These are phyloP conservation scores for Choreutis nemorana DNA, from an alignment of 2,888 invertebrate genomes.

Conservation along the genomic window DNA sequence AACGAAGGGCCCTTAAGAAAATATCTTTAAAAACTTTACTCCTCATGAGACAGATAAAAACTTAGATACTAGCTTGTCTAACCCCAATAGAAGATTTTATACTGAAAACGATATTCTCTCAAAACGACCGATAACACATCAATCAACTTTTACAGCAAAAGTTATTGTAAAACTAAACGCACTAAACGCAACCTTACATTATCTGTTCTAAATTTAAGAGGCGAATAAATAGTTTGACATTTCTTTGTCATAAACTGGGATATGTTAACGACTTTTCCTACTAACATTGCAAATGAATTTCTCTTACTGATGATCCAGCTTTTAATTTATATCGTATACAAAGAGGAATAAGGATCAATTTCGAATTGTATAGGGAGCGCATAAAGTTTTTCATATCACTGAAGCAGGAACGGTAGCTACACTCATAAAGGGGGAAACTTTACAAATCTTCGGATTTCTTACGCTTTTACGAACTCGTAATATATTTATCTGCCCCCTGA, in stretches of 20 bases:
- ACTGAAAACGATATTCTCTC: too few species aligned
- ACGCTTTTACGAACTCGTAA: conserved; percentile 59
- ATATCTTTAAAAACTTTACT: too few species aligned
- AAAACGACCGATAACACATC: too few species aligned
- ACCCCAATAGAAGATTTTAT: too few species aligned
- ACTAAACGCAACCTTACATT: conserved; percentile 21
- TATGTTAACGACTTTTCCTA: conserved; percentile 45
- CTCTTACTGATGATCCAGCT: conserved; percentile 13
- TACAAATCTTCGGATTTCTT: conserved; percentile 63
- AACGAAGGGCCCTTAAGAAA: too few species aligned
- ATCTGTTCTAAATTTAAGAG: conserved; percentile 33
- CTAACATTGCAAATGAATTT: conserved; percentile 49
- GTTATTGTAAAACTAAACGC: conserved; percentile 18
- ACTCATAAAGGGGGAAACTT: conserved; percentile 62
- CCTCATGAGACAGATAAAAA: too few species aligned
- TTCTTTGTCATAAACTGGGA: conserved; percentile 42
- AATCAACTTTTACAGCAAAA: too few species aligned
- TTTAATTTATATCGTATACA: conserved; percentile 17
- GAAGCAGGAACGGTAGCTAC: conserved; percentile 48
- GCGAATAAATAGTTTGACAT: conserved; percentile 43
- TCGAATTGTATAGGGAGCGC: conserved; percentile 11
- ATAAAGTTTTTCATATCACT: conserved; percentile 58
- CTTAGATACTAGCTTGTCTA: too few species aligned
- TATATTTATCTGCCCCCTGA: conserved; percentile 62
- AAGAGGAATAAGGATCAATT: conserved; percentile 17